Evolutionary conservation across 2,797 vertebrate species (phyloP), one percentile per base, ranked within the genome.

Genomic region (Gymnothorax reevesii): DNA sequence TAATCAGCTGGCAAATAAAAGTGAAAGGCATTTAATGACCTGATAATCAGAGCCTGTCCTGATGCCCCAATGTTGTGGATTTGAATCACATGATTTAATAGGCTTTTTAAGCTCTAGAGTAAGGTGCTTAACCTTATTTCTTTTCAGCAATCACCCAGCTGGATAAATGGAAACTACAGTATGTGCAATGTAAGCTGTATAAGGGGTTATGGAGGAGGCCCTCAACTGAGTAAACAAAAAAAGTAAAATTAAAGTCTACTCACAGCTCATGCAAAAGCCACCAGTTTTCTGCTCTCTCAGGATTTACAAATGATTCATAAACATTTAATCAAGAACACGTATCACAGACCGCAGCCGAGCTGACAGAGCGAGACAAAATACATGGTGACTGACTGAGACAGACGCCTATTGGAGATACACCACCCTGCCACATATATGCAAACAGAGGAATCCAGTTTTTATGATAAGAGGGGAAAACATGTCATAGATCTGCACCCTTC

Each of bases 161-260:
- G 77, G 52, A 55, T 80, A 80, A 80, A 80, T 80, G 77, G 42
- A 80, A 80, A 80, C 77, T 80, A 54, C 2, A 2, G 33, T 42
- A 42, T 80, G 77, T 12, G 52, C 77, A 80, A 55, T 22, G 52
- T 80, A 80, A 80, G 17, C 52, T 55, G 52, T n/a, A 77, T 77
- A 77, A 77, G 33, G 52, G 33, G 42, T 15, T 52, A 13, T 17
- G 4, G 25, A 55, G 49, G 49, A 80, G 15, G 49, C 77, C 52
- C 17, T 80, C 77, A n/a, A 20, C 49, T 80, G 55, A 80, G 77
- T 3, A 80, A 80, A 80, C 52, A 80, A 54, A 80, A 55, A 55
- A 54, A 80, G 52, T 20, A 52, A 9, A 80, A 80, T 22, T 54
- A 52, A 80, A 55, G 20, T 80, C 49, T 10, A 77, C 73, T 55